Evolutionary conservation across 2,888 invertebrate species (phyloP), one percentile per base, ranked within the genome.

Genomic region (Amphipyra tragopoginis): DNA sequence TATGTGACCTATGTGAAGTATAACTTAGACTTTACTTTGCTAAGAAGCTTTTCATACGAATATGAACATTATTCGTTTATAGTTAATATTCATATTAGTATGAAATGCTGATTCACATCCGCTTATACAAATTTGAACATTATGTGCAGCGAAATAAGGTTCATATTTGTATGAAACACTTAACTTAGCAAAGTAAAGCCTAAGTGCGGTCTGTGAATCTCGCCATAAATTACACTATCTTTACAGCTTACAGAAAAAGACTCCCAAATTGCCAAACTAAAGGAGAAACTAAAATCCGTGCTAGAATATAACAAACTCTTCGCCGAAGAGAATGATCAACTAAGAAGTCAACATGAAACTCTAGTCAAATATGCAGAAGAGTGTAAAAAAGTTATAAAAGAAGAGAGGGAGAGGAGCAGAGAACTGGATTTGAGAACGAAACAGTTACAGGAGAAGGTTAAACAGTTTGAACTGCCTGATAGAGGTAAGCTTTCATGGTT

Each of bases 241-340:
- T 72, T 64, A 15, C 79, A 96, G 96, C 82, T 96, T 51, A 93
- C 96, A 55, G 95, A 96, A 76, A 97, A 96, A 84, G 96, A 96
- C 52, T 85, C 92, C 11, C 93, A 96, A 77, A 95, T 97, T 81
- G 85, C 93, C 55, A 96, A 96, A 83, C 84, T 97, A 5, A 95
- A 96, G 53, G 96, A 96, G 47, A 96, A 96, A 80, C 85, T 97
- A 0, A 93, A 95, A 67, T 90, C 93, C 0, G 90, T 97, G 0
- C 91, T 96, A 53, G 95, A 95, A 48, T 95, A 95, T 72, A 97
- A 97, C 82, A 95, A 95, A 58, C 92, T 96, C 40, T 95, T 96
- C 67, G 94, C 96, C 0, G 94, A 95, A 64, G 96, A 97, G 80
- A 96, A 96, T 71, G 95, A 95, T 62, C 90, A 93, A 42, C 84